Evolutionary conservation across 2,113 vertebrate species (phyloP), one percentile per base, ranked within the genome.

Genomic region (Hemicordylus capensis): DNA sequence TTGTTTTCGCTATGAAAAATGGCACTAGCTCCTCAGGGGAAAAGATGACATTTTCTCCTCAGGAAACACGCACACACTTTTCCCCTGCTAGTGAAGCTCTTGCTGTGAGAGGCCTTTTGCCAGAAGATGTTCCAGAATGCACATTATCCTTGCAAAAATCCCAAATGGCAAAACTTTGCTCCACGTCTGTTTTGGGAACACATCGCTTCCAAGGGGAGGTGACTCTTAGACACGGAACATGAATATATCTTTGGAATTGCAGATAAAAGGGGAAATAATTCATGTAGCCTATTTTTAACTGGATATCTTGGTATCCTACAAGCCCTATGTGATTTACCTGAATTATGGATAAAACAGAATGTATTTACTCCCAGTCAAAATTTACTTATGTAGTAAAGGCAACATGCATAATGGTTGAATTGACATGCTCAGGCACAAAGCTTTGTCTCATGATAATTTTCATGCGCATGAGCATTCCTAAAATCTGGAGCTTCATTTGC

Each of bases 41-140:
- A 44, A 72, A 82, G 15, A 72, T 82, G 80, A 59, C 80, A 72
- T 44, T 82, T 82, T 82, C 80, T 72, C 67, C 51, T 56, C 80
- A 72, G 80, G 80, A 82, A 82, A 72, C 44, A 19, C 9, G 51
- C 69, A 61, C 54, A 59, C 20, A 46, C 17, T 73, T 64, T n/a
- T 42, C 31, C 8, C 19, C 28, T n/a, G 37, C 17, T n/a, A 61
- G 56, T 46, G 34, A 14, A 61, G 69, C 26, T 39, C 19, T 73
- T 59, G 54, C 69, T 61, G 67, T 72, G 80, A 81, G 39, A 42
- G 34, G 48, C 51, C 59, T 72, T 56, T 56, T 58, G 67, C 67
- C 80, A 44, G 51, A 58, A 72, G 80, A 72, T 82, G 80, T 69
- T 81, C 66, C 66, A 81, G 64, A 56, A 70, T 6, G 22, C 48